Evolutionary conservation across 1,140 invertebrate genomes (phyloP), one percentile per base, ranked within the genome.

Genomic region (Heliconius nattereri): DNA sequence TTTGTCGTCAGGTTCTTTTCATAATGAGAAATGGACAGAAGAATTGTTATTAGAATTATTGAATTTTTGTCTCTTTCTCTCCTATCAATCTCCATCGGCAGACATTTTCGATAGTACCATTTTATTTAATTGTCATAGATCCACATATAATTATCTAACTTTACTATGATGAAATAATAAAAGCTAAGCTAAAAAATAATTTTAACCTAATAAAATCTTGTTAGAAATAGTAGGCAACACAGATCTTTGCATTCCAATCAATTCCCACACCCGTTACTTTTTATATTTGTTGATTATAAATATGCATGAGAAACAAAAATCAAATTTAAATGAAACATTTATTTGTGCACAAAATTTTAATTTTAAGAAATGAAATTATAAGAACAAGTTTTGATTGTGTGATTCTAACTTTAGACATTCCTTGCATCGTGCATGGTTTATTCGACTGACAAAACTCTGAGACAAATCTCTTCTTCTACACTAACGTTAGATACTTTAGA

Each of bases 361-460:
- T 66, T 26, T 23, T 66, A 26, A 66, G 57, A 66, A 60, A 54
- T 54, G 5, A 45, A 52, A 66, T 66, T 29, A 66, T 66, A 66
- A 29, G 29, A 23, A 66, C 57, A 66, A 66, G 57, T 66, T 66
- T 29, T 2, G n/a, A 66, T 66, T 66, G 23, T 66, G 11, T 66
- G n/a, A 29, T 66, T 26, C 23, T 66, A 66, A 66, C 23, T 66
- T 66, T 66, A 66, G 9, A 66, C 57, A 29, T 66, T 66, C 11
- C 57, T 26, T 26, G 23, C 57, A 66, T 66, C 57, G 29, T 66
- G 57, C 16, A 16, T 52, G 73, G 32, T 75, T 54, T 54, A 54
- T 75, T 75, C 49, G 16, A 75, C 45, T 75, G 54, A 26, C 73
- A 37, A 73, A 73, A 73, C 49, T 57, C 54, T 57, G 54, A 57